Conservation (phyloP, 2,888 invertebrate species). For the Tenthredo distinguenda region DNA sequence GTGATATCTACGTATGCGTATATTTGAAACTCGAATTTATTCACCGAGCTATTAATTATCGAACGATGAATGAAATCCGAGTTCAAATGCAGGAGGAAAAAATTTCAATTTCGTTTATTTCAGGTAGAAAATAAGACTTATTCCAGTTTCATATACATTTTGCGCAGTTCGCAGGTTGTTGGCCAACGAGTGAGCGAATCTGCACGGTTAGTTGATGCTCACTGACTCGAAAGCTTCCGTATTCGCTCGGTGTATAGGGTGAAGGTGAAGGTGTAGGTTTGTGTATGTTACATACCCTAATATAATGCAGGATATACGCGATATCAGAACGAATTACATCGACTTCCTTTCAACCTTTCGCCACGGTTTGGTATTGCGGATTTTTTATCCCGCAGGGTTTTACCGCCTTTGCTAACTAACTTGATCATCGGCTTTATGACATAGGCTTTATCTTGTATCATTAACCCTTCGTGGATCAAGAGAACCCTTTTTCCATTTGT, state of each 20-base stretch:
- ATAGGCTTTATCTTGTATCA: too few species aligned
- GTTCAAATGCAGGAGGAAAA: too few species aligned
- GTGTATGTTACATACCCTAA: background rate
- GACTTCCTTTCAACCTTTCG: background rate
- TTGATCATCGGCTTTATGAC: background rate
- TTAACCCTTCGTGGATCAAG: background rate
- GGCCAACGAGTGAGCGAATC: conserved; percentile 25
- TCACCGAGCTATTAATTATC: too few species aligned
- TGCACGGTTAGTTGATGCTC: conserved; percentile 50
- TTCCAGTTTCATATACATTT: background rate
- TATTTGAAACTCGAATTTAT: too few species aligned
- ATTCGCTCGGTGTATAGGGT: background rate
- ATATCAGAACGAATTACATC: background rate
- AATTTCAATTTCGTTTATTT: background rate
- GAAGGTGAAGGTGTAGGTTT: background rate
- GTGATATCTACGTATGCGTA: too few species aligned
- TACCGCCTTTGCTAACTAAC: background rate
- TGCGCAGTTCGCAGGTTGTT: conserved; percentile 18
- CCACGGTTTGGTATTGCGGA: background rate
- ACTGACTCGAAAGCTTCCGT: conserved; percentile 49
- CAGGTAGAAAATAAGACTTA: background rate
- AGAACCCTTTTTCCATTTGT: background rate
- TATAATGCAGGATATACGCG: background rate
- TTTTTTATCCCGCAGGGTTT: background rate
- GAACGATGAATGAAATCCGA: too few species aligned